phyloP scores from a whole-genome alignment of 2,888 invertebrate genomes.

The Brassicogethes aeneus region DNA sequence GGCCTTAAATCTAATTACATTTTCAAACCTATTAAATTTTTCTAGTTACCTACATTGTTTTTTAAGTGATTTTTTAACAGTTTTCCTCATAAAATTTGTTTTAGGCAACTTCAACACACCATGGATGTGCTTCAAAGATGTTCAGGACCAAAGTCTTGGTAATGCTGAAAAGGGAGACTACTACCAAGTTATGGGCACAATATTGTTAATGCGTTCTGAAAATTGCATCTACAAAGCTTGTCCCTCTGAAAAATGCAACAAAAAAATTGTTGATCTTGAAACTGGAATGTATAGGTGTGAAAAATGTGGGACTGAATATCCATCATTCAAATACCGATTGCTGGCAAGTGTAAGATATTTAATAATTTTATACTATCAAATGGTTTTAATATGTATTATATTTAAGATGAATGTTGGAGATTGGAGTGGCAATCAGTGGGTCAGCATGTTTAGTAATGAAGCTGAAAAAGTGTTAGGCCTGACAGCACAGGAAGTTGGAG shows the following conservation, averaged over 20 bases:
- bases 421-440: conserved; percentile 80
- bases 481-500: conserved; percentile 69
- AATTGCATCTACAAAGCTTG: conserved; percentile 90
- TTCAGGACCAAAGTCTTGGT: conserved; percentile 60
- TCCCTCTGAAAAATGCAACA: conserved; percentile 81
- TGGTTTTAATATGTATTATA: background rate
- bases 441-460: conserved; percentile 80
- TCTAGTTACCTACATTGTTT: too few relatives aligned
- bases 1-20: background rate
- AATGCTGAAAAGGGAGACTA: conserved; percentile 73
- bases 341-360: conserved; percentile 59
- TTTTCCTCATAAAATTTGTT: too few relatives aligned
- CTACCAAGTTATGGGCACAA: conserved; percentile 67
- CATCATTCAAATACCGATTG: conserved; percentile 79
- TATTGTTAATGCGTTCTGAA: conserved; percentile 70
- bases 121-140: conserved; percentile 72
- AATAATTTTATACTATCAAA: conserved; percentile 1
- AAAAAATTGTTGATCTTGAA: conserved; percentile 84
- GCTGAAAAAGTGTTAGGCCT: conserved; percentile 70
- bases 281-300: conserved; percentile 90
- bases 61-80: too few relatives aligned
- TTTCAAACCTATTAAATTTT: too few relatives aligned
- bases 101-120: conserved; percentile 37
- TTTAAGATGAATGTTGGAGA: conserved; percentile 76
- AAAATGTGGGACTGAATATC: conserved; percentile 81